These are phyloP conservation scores for Lepidiolamprologus cunningtoni DNA, from an alignment of 2,113 vertebrate species.

Conservation along the genomic window DNA sequence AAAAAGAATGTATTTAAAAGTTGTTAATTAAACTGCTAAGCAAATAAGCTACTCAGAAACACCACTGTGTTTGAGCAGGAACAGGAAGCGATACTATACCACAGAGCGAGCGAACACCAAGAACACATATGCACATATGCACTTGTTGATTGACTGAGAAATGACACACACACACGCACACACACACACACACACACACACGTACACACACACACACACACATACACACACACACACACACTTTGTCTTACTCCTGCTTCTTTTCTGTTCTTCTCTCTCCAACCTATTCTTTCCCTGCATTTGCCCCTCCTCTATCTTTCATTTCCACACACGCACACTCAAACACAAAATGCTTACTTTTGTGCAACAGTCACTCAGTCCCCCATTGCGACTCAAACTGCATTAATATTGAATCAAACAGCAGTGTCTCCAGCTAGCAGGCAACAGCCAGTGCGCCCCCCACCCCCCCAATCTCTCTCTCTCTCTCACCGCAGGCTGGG, in stretches of 20 bases:
- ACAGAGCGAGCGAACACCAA: too few species aligned
- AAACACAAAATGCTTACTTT: conserved; percentile 67
- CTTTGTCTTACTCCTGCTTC: conserved; percentile 38
- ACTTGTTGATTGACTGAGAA: too few species aligned
- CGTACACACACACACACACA: fast-evolving
- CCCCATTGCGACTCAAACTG: conserved; percentile 73
- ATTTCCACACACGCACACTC: not conserved
- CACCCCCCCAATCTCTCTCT: conserved; percentile 54
- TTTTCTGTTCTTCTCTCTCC: conserved; percentile 26
- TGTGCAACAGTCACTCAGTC: conserved; percentile 69
- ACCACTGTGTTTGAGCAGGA: too few species aligned
- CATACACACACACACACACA: not conserved
- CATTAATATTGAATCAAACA: conserved; percentile 83
- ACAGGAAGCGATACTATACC: too few species aligned
- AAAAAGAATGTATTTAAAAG: too few species aligned
- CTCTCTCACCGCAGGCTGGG: conserved; percentile 68
- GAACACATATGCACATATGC: too few species aligned
- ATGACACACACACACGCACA: too few species aligned
- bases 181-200: too few species aligned
- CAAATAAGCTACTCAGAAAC: too few species aligned
- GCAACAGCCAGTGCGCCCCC: conserved; percentile 49
- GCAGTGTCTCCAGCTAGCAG: conserved; percentile 69
- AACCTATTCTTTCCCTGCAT: conserved; percentile 18
- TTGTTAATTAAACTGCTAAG: too few species aligned
- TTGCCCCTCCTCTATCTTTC: conserved; percentile 14